Conservation (phyloP, 2,888 invertebrate genomes). For the Fragum fragum region DNA sequence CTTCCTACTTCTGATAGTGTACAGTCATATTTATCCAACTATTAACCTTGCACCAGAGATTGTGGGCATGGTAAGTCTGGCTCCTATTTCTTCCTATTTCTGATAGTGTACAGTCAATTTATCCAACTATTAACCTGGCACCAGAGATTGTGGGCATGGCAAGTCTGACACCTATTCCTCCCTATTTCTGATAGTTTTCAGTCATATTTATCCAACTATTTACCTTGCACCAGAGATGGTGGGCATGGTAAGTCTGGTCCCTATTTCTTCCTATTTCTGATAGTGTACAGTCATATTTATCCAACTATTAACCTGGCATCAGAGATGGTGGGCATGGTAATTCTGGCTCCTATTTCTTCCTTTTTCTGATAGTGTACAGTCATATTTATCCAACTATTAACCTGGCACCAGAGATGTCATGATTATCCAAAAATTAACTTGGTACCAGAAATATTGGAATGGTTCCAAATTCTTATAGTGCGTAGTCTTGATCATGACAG, state of each 20-base stretch:
- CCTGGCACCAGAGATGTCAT: slow-evolving; percentile 95
- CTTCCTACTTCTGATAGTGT: slow-evolving; percentile 95
- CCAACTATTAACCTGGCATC: slow-evolving; percentile 93
- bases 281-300: slow-evolving; percentile 91
- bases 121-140: slow-evolving; percentile 87
- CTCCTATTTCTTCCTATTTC: slow-evolving; percentile 93
- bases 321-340: slow-evolving; percentile 97
- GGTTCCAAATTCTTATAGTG: slow-evolving; percentile 92
- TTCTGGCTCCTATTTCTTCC: slow-evolving; percentile 97
- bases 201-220: slow-evolving; percentile 89
- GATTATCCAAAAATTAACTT: slow-evolving; percentile 90
- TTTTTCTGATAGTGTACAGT: slow-evolving; percentile 94
- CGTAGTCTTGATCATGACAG: slow-evolving; percentile 90
- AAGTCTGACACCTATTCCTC: slow-evolving; percentile 95
- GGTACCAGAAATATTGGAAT: slow-evolving; percentile 97
- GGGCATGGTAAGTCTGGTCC: slow-evolving; percentile 97
- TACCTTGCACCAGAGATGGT: slow-evolving; percentile 97
- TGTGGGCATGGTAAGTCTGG: slow-evolving; percentile 96
- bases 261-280: slow-evolving; percentile 95
- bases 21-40: slow-evolving; percentile 89
- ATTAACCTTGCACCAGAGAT: slow-evolving; percentile 96
- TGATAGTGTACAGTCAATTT: slow-evolving; percentile 92
- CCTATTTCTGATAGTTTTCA: slow-evolving; percentile 96
- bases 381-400: slow-evolving; percentile 89
- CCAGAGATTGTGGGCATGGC: not conserved